Evolutionary conservation across 2,113 vertebrate species (phyloP).

Genomic region (Channa argus): DNA sequence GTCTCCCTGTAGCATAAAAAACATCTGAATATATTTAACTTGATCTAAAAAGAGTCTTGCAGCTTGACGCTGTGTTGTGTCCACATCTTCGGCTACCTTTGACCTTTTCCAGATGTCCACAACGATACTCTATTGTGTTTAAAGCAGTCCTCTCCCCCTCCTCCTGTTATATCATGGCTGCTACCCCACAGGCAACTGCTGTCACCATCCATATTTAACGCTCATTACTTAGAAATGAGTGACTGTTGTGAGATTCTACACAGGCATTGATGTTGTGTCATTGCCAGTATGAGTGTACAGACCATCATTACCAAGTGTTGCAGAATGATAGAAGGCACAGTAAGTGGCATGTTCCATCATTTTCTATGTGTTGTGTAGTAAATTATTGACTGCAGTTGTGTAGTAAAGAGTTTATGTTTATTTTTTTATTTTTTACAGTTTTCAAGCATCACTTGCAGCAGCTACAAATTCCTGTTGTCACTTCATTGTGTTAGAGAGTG

Average conservation of each 20-base stretch:
- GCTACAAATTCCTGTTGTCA: constrained; percentile 25
- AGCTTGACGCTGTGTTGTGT: constrained; percentile 5
- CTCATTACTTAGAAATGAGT: constrained; percentile 65
- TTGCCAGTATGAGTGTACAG: constrained; percentile 10
- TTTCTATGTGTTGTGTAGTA: neutral
- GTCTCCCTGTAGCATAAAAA: too few species aligned
- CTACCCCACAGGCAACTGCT: constrained; percentile 71
- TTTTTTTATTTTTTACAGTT: neutral
- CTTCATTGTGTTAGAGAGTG: constrained; percentile 28
- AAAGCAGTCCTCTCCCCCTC: constrained; percentile 41
- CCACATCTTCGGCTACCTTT: constrained; percentile 56
- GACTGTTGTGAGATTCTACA: constrained; percentile 46
- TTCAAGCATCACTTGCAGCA: neutral
- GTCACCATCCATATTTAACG: constrained; percentile 71
- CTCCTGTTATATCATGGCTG: constrained; percentile 71
- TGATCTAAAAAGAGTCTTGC: neutral
- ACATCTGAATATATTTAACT: too few species aligned
- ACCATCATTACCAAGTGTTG: constrained; percentile 27
- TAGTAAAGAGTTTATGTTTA: neutral
- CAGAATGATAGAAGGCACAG: constrained; percentile 1
- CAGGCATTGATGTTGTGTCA: constrained; percentile 35
- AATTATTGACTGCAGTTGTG: neutral
- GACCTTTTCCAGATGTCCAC: constrained; percentile 72
- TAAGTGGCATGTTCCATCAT: constrained; percentile 2
- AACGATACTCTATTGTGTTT: constrained; percentile 50